phyloP scores from a whole-genome alignment of 2,888 invertebrate genomes.

The Agrilus biguttatus region DNA sequence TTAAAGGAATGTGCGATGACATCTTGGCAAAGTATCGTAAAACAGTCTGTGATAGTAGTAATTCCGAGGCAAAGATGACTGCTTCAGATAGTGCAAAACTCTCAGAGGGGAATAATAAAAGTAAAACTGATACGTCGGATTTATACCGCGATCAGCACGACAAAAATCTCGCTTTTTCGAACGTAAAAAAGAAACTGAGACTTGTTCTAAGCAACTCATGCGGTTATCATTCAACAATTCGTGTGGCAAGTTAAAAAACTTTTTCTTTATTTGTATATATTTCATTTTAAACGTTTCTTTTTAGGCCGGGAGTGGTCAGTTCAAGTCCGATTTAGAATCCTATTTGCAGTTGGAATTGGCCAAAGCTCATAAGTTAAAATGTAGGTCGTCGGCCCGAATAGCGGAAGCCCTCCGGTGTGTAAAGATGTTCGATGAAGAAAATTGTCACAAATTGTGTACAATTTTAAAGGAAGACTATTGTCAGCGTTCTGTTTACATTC shows the following conservation, averaged over 20 bases:
- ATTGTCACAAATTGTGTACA: conserved; percentile 58
- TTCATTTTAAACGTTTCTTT: conserved; percentile 3
- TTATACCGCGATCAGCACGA: conserved; percentile 41
- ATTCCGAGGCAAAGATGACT: conserved; percentile 11
- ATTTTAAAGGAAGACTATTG: conserved; percentile 64
- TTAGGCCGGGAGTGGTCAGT: conserved; percentile 12
- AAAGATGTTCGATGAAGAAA: conserved; percentile 51
- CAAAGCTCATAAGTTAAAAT: conserved; percentile 67
- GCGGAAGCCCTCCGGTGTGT: conserved; percentile 74
- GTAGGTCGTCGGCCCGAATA: conserved; percentile 63
- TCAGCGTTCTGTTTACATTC: conserved; percentile 62
- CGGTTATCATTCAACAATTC: conserved; percentile 43
- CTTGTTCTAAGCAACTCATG: conserved; percentile 83
- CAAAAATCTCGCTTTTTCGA: conserved; percentile 44
- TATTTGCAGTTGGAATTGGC: conserved; percentile 64
- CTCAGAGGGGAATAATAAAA: not conserved
- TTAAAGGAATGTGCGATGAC: conserved; percentile 70
- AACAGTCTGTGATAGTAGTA: conserved; percentile 18
- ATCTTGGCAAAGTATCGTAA: conserved; percentile 85
- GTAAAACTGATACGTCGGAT: not conserved
- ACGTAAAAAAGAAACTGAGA: conserved; percentile 78
- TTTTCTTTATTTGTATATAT: not conserved
- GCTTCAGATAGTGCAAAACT: not conserved
- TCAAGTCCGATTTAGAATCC: conserved; percentile 38
- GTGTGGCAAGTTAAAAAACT: conserved; percentile 17